Conservation (phyloP, 2,113 vertebrate genomes). For the Corythornis cristatus region DNA sequence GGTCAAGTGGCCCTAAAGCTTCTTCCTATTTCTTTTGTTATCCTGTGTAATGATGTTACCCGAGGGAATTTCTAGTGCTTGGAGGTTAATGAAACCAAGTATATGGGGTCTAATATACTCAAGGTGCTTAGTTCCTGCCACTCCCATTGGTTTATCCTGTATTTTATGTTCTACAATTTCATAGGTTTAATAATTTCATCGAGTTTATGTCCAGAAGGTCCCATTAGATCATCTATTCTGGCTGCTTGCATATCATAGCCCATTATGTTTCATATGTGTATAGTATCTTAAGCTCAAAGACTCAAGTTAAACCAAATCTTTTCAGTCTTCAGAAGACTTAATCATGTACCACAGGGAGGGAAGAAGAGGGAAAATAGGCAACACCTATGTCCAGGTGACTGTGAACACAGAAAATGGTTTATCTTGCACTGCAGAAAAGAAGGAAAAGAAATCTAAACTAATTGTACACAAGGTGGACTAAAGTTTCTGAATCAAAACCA, state of each 20-base stretch:
- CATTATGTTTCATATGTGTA: neutral
- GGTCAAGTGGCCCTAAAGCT: conserved; percentile 15
- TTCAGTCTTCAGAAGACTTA: neutral
- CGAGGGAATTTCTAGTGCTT: neutral
- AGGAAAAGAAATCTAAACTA: neutral
- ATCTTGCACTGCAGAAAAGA: neutral
- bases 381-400: neutral
- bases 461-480: neutral
- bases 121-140: neutral
- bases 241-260: neutral
- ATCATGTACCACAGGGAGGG: neutral
- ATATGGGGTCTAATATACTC: neutral
- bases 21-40: neutral
- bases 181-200: neutral
- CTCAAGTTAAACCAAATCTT: neutral
- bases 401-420: neutral
- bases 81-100: neutral
- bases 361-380: neutral
- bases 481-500: neutral
- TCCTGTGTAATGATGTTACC: neutral
- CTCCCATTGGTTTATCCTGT: neutral
- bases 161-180: neutral
- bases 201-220: neutral
- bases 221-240: neutral
- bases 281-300: neutral